Evolutionary conservation across 2,797 vertebrate species (phyloP).

Genomic region (Masticophis lateralis): DNA sequence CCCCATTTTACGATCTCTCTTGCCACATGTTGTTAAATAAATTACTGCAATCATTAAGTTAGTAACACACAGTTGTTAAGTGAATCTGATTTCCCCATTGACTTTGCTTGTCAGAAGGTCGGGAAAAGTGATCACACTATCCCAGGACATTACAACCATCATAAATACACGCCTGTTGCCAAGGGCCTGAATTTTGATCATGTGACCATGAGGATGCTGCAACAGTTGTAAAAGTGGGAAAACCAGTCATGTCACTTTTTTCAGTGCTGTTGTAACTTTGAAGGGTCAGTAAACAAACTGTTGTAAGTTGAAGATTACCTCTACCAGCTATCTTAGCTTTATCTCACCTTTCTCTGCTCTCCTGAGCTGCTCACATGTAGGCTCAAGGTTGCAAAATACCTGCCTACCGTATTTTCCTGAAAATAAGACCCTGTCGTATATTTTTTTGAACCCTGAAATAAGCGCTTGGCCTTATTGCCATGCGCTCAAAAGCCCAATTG

Average conservation of each 20-base stretch:
- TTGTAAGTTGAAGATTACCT: not conserved
- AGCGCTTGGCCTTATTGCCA: no score
- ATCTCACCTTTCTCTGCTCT: not conserved
- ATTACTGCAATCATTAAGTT: not conserved
- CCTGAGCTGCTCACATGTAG: not conserved
- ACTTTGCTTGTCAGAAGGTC: not conserved
- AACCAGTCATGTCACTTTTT: not conserved
- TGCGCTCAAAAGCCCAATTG: no score
- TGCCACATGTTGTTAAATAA: not conserved
- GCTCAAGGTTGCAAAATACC: not conserved
- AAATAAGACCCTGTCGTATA: no score
- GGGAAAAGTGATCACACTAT: not conserved
- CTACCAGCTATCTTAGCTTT: not conserved
- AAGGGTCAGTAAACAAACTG: not conserved
- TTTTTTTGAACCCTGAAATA: no score
- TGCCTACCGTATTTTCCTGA: not conserved
- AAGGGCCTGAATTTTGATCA: not conserved
- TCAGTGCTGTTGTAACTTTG: not conserved
- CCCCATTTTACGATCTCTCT: not conserved
- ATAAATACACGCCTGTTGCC: not conserved
- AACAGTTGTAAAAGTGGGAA: not conserved
- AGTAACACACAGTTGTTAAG: not conserved
- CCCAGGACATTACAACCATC: not conserved
- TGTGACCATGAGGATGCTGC: not conserved
- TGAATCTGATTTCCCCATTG: not conserved